Evolutionary conservation across 2,888 invertebrate genomes (phyloP), one percentile per base, ranked within the genome.

Genomic region (Mesoligia furuncula): DNA sequence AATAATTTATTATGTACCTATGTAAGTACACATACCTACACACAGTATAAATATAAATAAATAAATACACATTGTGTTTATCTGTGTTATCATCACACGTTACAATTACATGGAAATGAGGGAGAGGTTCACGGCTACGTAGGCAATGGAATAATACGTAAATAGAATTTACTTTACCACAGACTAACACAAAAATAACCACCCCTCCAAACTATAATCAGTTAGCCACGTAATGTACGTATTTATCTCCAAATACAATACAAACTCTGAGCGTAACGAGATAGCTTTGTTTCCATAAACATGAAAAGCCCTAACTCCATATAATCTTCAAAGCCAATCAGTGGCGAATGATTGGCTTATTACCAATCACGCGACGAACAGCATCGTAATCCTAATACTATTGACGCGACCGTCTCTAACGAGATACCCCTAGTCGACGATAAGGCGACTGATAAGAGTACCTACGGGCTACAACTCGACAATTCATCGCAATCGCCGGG

Each of bases 241-340:
- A n/a, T 70, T 45, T 70, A 71, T 67, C n/a, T 74, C 17, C 6
- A 48, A 68, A 54, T 31, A 17, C 61, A 66, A 70, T 27, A 73
- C 72, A 73, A 64, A 61, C 67, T 3, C 15, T 64, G 57, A 48
- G 27, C 62, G 31, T 80, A 75, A 66, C 48, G 39, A 84, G 65
- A 48, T 72, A 54, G 45, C 59, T 77, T 81, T 81, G 75, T 84
- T 79, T 73, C 67, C 70, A 71, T 85, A 85, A 81, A 81, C 85
- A 84, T 75, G 67, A 79, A 77, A 85, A 79, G 82, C 79, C 59
- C 64, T 67, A 73, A 72, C 84, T 75, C 81, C 78, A 73, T 36
- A 73, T 77, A 80, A 85, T 88, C 82, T 82, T 80, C 80, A 83
- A 87, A 88, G 78, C 81, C 85, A 88, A 88, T 87, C 88, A 86